Conservation (phyloP, 2,888 invertebrate species). For the Lasioglossum vierecki region DNA sequence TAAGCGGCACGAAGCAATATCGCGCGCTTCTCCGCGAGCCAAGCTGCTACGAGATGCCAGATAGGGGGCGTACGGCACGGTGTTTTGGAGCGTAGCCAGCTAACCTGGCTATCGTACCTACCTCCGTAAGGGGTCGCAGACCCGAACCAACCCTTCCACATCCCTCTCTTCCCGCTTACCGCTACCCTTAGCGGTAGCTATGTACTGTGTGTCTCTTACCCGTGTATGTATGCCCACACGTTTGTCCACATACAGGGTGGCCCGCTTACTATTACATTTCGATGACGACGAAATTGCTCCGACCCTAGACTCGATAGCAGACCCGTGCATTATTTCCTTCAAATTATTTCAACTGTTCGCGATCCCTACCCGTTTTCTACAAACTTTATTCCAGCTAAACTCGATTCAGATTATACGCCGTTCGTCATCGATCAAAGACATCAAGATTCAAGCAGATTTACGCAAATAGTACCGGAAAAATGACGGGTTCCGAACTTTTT, state of each 20-base stretch:
- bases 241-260: conserved; percentile 23
- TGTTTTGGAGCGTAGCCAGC: conserved; percentile 76
- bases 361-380: neutral
- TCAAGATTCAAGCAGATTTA: neutral
- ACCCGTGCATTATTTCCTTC: neutral
- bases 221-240: neutral
- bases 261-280: neutral
- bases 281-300: neutral
- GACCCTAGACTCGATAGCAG: neutral
- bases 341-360: neutral
- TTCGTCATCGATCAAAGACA: neutral
- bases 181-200: neutral
- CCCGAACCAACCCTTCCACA: conserved; percentile 61
- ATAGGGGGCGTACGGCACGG: conserved; percentile 69
- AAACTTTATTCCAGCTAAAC: neutral
- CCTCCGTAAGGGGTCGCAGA: conserved; percentile 66
- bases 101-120: conserved; percentile 71
- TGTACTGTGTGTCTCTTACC: conserved; percentile 24
- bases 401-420: neutral
- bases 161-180: conserved; percentile 35
- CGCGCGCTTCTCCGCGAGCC: conserved; percentile 72
- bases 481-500: neutral
- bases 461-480: neutral
- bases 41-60: conserved; percentile 78
- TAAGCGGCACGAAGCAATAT: conserved; percentile 74